Evolutionary conservation across 2,888 invertebrate genomes (phyloP), one percentile per base, ranked within the genome.

Genomic region (Drosophila aldrichi): DNA sequence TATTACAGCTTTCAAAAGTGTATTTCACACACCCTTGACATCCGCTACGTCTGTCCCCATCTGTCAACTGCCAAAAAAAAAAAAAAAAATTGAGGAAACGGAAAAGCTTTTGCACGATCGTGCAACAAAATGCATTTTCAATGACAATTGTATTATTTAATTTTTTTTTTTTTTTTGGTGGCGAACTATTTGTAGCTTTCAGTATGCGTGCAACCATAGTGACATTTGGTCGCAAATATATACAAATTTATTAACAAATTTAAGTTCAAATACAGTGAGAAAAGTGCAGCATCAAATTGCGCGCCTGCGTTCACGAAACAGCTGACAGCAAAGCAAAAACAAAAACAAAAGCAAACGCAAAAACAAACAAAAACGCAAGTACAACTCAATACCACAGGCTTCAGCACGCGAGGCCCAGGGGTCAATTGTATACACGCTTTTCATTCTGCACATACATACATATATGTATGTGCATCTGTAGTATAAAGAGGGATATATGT

Each of bases 181-280:
- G 59, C 59, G 65, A 74, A 62, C 20, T 18, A 38, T 44, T 52
- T 49, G 5, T 32, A 63, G 55, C 61, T 52, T 77, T 77, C 56
- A 79, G 75, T 79, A 62, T 72, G 62, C 68, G 71, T 75, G 54
- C 65, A 78, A 63, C 65, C 75, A 72, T 71, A 75, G 77, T 57
- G 72, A 51, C 58, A 79, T 49, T 72, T 72, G 60, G 71, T 46
- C 63, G 66, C 20, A 49, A 34, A 49, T 20, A 5, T 2, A 34
- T 20, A 34, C 8, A 18, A 6, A 18, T 43, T 12, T 51, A 9
- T 14, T 36, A 22, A 36, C 9, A 20, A 52, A 52, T 16, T 16
- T 2, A 36, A 40, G 40, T 49, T 34, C 34, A 29, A 29, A 29
- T 22, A 16, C 20, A n/a, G 54, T 51, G 51, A 14, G 20, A 51